Evolutionary conservation across 2,113 vertebrate species (phyloP), one percentile per base, ranked within the genome.

Genomic region (Xyliphius kryptos): DNA sequence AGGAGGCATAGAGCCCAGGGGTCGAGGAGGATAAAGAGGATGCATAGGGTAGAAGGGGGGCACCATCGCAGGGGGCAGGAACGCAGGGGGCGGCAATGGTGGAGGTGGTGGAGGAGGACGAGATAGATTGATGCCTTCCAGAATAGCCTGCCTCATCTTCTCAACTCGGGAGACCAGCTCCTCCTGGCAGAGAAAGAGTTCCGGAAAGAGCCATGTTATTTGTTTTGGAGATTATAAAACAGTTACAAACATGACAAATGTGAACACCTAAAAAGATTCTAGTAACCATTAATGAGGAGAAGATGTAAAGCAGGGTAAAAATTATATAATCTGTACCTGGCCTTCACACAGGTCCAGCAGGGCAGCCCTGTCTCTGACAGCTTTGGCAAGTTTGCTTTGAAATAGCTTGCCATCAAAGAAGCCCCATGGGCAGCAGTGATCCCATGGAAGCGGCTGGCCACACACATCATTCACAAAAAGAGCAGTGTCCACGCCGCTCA

Each of bases 391-490:
- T 79, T 94, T 94, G 86, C 89, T 95, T 83, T 94, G 92, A 78
- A 95, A 94, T 70, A 94, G 84, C 72, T 95, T 95, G 61, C 91
- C 92, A n/a, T 94, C 92, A 5, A 94, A 95, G 78, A 94, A 95
- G 76, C 92, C 91, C 92, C 92, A 95, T 48, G 91, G 92, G 61
- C 92, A 94, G 83, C 91, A 95, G 80, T 95, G 92, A 70, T 95
- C 92, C 91, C 91, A 94, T 6, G 92, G 92, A 62, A 94, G 85
- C 14, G 92, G 92, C 79, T 94, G 91, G 37, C 91, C 92, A 13
- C 92, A 94, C 60, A 92, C 91, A 22, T 94, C 92, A 17, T 94
- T 95, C 73, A 92, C 88, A 75, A 93, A 92, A 37, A 95, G 85
- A 13, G 92, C 91, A 2, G 91, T 94, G 82, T 94, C 92, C 0